Evolutionary conservation across 2,888 invertebrate species (phyloP).

Genomic region (Cryptops parisi): DNA sequence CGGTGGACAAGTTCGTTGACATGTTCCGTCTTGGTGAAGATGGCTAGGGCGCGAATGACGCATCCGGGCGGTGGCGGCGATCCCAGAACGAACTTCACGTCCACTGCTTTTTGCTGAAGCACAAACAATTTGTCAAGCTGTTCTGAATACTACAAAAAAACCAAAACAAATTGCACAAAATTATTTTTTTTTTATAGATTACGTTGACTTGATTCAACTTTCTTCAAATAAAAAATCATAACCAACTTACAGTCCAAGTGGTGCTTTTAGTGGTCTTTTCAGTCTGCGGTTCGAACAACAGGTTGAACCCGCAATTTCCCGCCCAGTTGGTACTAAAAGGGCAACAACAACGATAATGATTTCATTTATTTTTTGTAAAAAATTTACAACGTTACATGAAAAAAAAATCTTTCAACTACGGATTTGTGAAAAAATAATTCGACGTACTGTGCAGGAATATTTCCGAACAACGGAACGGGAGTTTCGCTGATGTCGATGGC

Average conservation of each 20-base stretch:
- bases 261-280: not conserved
- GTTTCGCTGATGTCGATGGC: too few relatives aligned
- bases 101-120: not conserved
- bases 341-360: not conserved
- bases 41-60: not conserved
- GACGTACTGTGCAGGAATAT: too few relatives aligned
- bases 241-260: conserved; percentile 1
- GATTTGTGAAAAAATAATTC: too few relatives aligned
- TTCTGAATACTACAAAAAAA: conserved; percentile 6
- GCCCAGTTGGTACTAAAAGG: not conserved
- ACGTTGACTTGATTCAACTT: not conserved
- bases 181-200: too few relatives aligned
- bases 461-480: too few relatives aligned
- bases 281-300: not conserved
- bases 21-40: not conserved
- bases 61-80: not conserved
- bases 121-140: not conserved
- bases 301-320: not conserved
- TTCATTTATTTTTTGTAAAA: not conserved
- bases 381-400: not conserved
- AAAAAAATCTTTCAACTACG: not conserved
- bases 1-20: not conserved
- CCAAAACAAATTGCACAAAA: too few relatives aligned
- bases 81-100: not conserved
- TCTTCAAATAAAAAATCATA: not conserved